Conservation (phyloP, 2,113 vertebrate genomes). For the Tauraco erythrolophus region DNA sequence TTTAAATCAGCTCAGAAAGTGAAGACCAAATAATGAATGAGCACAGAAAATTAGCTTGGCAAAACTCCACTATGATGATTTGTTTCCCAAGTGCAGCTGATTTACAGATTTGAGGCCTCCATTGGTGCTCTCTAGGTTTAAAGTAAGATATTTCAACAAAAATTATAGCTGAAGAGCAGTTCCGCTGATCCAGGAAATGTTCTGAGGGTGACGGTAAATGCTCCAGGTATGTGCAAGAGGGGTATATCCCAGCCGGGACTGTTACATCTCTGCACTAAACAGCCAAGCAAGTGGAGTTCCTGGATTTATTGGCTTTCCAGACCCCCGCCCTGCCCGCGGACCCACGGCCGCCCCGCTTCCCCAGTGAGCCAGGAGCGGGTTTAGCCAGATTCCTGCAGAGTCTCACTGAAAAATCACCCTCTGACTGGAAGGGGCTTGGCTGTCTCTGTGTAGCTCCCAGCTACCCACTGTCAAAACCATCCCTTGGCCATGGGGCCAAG, state of each 20-base stretch:
- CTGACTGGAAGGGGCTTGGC: fast-evolving
- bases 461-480: not conserved
- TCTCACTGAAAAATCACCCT: not conserved
- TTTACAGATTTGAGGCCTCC: slow-evolving; percentile 46
- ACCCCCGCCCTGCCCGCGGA: not conserved
- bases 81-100: slow-evolving; percentile 39
- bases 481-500: not conserved
- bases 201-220: not conserved
- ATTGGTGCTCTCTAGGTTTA: slow-evolving; percentile 10
- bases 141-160: slow-evolving; percentile 60
- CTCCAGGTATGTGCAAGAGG: not conserved
- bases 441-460: not conserved
- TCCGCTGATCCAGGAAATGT: slow-evolving; percentile 49
- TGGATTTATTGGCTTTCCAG: not conserved
- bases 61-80: slow-evolving; percentile 9
- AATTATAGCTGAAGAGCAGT: slow-evolving; percentile 24
- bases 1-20: slow-evolving; percentile 60
- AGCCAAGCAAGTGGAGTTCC: not conserved
- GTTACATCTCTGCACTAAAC: not conserved
- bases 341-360: fast-evolving
- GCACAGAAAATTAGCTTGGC: slow-evolving; percentile 43
- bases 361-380: fast-evolving
- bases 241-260: not conserved
- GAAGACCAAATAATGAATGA: slow-evolving; percentile 60
- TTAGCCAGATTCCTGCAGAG: not conserved